A percentile compares a stretch with the other conserved stretches of the same genome.
Conservation (phyloP, 2,113 vertebrate genomes). For the Periophthalmus modestus region DNA sequence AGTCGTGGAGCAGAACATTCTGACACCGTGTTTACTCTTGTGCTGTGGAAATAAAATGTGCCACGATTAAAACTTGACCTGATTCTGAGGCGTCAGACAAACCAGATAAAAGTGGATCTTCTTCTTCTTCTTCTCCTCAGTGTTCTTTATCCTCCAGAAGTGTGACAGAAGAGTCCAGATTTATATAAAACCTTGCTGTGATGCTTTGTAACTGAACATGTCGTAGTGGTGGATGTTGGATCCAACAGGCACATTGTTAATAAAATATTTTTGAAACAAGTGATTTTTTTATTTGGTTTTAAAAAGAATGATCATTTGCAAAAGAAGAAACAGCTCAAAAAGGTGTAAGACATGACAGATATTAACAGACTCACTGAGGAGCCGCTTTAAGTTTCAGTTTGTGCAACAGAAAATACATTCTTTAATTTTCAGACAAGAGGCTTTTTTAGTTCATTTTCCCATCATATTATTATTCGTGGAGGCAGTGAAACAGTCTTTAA, state of each 20-base stretch:
- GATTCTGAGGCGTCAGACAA: constrained; percentile 44
- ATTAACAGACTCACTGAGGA: not conserved
- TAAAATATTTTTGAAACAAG: constrained; percentile 75
- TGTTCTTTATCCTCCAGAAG: constrained; percentile 53
- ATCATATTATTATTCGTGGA: not conserved
- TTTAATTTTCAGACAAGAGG: not conserved
- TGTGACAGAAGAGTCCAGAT: too few species aligned
- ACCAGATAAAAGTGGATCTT: too few species aligned
- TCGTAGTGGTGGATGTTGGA: constrained; percentile 64
- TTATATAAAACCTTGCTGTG: too few species aligned
- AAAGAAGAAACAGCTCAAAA: not conserved
- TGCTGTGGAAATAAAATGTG: constrained; percentile 28
- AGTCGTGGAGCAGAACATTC: too few species aligned
- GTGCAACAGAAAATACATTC: too few species aligned
- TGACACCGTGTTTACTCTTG: too few species aligned
- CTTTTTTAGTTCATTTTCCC: not conserved
- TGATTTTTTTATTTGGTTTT: not conserved
- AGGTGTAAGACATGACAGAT: not conserved
- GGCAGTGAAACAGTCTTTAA: not conserved
- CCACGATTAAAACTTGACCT: constrained; percentile 24
- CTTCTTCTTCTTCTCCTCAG: too few species aligned
- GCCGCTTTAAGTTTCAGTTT: not conserved
- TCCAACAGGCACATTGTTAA: constrained; percentile 65
- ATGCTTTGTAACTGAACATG: constrained; percentile 67
- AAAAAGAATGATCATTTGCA: not conserved